These are phyloP conservation scores for Psittacula echo DNA, from an alignment of 2,797 vertebrate genomes.

Conservation along the genomic window DNA sequence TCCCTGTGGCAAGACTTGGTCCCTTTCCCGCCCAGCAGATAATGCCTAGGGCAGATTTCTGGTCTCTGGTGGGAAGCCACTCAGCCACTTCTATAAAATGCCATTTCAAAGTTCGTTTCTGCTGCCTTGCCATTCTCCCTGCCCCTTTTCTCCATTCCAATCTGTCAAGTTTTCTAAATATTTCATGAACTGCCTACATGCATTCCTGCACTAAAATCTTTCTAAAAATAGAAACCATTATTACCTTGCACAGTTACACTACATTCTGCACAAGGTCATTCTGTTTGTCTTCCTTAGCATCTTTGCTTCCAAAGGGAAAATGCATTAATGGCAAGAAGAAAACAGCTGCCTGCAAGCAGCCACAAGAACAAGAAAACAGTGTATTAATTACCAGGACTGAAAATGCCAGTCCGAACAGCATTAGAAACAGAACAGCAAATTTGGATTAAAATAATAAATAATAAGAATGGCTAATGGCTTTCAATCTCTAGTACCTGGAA, in stretches of 20 bases:
- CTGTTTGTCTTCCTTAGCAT: background rate
- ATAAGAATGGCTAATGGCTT: background rate
- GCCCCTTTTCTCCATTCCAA: background rate
- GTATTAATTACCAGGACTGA: slow-evolving; percentile 5
- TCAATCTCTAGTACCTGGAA: background rate
- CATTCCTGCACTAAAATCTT: background rate
- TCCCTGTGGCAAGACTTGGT: fast-evolving
- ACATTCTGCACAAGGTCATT: slow-evolving; percentile 49
- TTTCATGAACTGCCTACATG: slow-evolving; percentile 36
- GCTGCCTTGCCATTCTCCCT: background rate
- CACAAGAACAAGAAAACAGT: background rate
- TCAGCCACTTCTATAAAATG: background rate
- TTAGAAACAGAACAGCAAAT: background rate
- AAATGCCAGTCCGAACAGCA: background rate
- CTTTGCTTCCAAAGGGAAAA: slow-evolving; percentile 46
- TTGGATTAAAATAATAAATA: slow-evolving; percentile 7
- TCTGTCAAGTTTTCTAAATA: slow-evolving; percentile 24
- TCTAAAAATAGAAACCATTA: slow-evolving; percentile 40
- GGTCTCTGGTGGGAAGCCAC: background rate
- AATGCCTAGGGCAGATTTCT: fast-evolving
- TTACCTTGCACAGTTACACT: background rate
- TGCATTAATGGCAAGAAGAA: slow-evolving; percentile 11
- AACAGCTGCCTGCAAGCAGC: background rate
- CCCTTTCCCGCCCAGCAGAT: background rate
- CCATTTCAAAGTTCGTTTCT: background rate